These are phyloP conservation scores for Plectrocnemia conspersa DNA, from an alignment of 1,140 invertebrate species.

Conservation along the genomic window DNA sequence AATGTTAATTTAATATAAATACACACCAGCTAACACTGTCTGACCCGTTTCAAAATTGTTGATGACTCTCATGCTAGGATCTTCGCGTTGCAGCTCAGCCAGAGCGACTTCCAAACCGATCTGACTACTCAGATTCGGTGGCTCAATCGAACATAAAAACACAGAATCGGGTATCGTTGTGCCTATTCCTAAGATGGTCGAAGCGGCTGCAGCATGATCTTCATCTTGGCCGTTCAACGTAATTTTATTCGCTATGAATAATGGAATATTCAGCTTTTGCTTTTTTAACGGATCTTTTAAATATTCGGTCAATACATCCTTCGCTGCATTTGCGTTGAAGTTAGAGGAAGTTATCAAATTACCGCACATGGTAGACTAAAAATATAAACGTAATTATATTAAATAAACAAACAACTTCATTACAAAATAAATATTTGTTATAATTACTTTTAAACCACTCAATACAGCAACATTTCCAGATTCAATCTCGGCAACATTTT, in stretches of 20 bases:
- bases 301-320: conserved; percentile 49
- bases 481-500: conserved; percentile 61
- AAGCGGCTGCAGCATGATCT: conserved; percentile 23
- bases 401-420: conserved; percentile 1
- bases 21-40: conserved; percentile 69
- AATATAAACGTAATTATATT: conserved; percentile 15
- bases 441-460: conserved; percentile 71
- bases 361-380: conserved; percentile 70
- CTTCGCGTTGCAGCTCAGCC: conserved; percentile 80
- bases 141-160: conserved; percentile 95
- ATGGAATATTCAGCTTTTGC: conserved; percentile 37
- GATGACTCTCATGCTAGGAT: conserved; percentile 84
- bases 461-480: conserved; percentile 89
- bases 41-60: conserved; percentile 77
- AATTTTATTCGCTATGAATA: conserved; percentile 22
- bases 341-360: conserved; percentile 73
- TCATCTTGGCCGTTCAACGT: neutral
- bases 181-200: conserved; percentile 52
- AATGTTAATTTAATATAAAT: conserved; percentile 1
- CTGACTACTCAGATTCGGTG: conserved; percentile 74
- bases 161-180: conserved; percentile 84
- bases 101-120: conserved; percentile 78
- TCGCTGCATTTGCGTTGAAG: conserved; percentile 53
- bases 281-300: conserved; percentile 39
- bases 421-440: conserved; percentile 20